phyloP scores from a whole-genome alignment of 1,140 invertebrate species.

The Calosoma granatense region DNA sequence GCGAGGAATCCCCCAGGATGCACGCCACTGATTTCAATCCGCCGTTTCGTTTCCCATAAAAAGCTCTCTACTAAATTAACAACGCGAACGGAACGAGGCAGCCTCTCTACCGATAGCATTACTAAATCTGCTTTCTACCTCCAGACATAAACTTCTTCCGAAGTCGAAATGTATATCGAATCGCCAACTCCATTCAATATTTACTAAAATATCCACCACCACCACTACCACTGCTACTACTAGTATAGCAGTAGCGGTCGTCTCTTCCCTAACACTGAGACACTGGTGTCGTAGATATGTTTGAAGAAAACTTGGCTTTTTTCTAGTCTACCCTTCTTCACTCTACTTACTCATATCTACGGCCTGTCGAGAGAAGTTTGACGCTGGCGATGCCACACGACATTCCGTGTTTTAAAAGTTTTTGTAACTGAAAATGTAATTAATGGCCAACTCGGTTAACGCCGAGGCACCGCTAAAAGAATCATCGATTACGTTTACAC shows the following conservation, averaged over 20 bases:
- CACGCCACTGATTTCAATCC: background rate
- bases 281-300: no score
- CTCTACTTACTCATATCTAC: no score
- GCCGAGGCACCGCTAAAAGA: background rate
- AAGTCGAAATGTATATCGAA: background rate
- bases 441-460: background rate
- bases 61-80: background rate
- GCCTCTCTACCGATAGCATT: no score
- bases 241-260: no score
- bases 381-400: no score
- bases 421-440: background rate
- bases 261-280: no score
- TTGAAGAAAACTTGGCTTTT: no score
- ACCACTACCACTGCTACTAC: no score
- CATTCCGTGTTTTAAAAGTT: background rate
- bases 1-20: no score
- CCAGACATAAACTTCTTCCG: background rate
- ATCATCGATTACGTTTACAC: background rate
- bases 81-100: no score
- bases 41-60: background rate
- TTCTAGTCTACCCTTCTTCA: no score
- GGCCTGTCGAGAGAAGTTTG: background rate
- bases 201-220: background rate
- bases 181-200: background rate
- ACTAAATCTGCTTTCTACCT: background rate